phyloP scores from a whole-genome alignment of 2,888 invertebrate genomes.

The Limnephilus rhombicus region DNA sequence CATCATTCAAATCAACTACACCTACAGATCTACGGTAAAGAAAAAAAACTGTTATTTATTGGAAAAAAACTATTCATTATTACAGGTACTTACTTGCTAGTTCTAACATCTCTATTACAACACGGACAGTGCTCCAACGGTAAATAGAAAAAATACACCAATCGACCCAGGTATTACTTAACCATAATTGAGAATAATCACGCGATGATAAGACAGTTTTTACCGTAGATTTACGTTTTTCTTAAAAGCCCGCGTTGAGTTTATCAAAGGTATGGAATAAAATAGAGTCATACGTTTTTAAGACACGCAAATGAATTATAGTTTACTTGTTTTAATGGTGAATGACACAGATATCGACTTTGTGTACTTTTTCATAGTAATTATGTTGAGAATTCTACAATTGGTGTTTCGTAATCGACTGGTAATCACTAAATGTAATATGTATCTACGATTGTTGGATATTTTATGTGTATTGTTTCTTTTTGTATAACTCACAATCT shows the following conservation, averaged over 20 bases:
- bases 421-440: not conserved
- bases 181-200: conserved; percentile 57
- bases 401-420: not conserved
- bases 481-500: not conserved
- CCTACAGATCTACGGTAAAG: conserved; percentile 16
- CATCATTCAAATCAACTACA: conserved; percentile 5
- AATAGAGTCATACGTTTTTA: not conserved
- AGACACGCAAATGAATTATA: too few relatives aligned
- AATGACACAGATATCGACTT: not conserved
- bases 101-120: conserved; percentile 46
- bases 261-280: not conserved
- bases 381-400: not conserved
- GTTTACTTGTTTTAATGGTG: too few relatives aligned
- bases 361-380: not conserved
- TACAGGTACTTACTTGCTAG: not conserved
- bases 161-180: conserved; percentile 52
- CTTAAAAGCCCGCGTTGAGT: not conserved
- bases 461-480: not conserved
- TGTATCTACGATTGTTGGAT: not conserved
- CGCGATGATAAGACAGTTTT: conserved; percentile 52
- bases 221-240: conserved; percentile 21
- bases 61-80: conserved; percentile 30
- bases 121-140: conserved; percentile 39
- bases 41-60: conserved; percentile 44
- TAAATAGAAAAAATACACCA: conserved; percentile 49